Evolutionary conservation across 1,140 invertebrate genomes (phyloP).

Genomic region (Neotoxoptera formosana): DNA sequence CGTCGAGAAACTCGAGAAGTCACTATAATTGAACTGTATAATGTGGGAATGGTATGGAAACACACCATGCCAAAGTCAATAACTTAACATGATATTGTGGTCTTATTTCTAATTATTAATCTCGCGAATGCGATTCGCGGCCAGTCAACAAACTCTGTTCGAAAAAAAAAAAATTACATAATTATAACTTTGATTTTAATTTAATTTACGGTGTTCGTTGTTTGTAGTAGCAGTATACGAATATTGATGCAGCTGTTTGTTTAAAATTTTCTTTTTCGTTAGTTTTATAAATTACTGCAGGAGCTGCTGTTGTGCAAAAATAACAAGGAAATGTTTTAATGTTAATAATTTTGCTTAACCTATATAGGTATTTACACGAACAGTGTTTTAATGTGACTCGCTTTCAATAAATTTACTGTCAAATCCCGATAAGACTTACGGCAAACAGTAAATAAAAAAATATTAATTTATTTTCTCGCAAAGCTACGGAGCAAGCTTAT

Average conservation of each 20-base stretch:
- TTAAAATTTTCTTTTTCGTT: neutral
- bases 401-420: neutral
- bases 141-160: neutral
- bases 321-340: neutral
- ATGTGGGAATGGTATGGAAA: neutral
- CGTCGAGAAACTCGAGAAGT: neutral
- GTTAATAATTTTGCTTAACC: neutral
- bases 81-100: neutral
- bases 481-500: neutral
- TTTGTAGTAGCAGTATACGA: neutral
- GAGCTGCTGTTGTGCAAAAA: neutral
- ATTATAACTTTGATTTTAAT: neutral
- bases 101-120: neutral
- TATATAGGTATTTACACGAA: neutral
- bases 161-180: neutral
- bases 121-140: neutral
- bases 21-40: neutral
- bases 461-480: neutral
- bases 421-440: neutral
- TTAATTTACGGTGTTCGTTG: neutral
- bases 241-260: neutral
- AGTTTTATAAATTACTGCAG: neutral
- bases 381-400: neutral
- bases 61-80: neutral
- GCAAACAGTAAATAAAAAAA: neutral